Percentiles rank a stretch among this genome's conserved stretches.
Evolutionary conservation across 1,140 invertebrate genomes (phyloP).

Genomic region (Drosophila sechellia): DNA sequence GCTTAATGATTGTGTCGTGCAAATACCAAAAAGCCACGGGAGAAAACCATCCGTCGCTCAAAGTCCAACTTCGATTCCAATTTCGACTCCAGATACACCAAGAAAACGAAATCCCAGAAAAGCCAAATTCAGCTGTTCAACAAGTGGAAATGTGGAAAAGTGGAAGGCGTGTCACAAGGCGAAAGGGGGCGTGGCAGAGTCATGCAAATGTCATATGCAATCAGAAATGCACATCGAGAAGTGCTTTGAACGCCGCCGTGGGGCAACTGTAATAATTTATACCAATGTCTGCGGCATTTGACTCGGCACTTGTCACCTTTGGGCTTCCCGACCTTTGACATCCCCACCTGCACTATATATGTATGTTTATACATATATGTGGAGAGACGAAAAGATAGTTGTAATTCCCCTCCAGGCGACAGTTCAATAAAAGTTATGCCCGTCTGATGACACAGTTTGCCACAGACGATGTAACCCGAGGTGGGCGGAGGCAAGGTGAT

Average conservation of each 20-base stretch:
- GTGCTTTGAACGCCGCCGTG: constrained; percentile 29
- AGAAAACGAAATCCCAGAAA: constrained; percentile 18
- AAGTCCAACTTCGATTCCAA: constrained; percentile 11
- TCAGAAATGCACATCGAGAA: constrained; percentile 77
- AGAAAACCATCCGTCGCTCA: constrained; percentile 16
- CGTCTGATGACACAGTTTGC: constrained; percentile 74
- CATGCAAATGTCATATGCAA: constrained; percentile 74
- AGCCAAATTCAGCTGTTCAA: constrained; percentile 39
- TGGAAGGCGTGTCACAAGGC: neutral
- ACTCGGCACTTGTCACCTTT: constrained; percentile 76
- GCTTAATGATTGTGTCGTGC: constrained; percentile 82
- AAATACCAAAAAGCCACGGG: constrained; percentile 56
- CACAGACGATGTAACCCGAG: constrained; percentile 4
- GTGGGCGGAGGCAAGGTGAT: constrained; percentile 19
- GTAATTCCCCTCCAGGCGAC: constrained; percentile 35
- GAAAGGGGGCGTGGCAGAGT: constrained; percentile 7
- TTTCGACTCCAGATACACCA: constrained; percentile 24
- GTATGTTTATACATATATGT: too few relatives aligned
- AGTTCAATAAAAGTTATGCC: constrained; percentile 82
- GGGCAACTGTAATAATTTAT: constrained; percentile 72
- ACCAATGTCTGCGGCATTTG: constrained; percentile 79
- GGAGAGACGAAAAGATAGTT: constrained; percentile 9
- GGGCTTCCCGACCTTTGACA: constrained; percentile 16
- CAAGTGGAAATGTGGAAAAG: constrained; percentile 19
- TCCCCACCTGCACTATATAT: constrained; percentile 6